Percentiles rank a stretch among this genome's conserved stretches.
Conservation (phyloP, 2,888 invertebrate genomes). For the Pemphredon lugubris region DNA sequence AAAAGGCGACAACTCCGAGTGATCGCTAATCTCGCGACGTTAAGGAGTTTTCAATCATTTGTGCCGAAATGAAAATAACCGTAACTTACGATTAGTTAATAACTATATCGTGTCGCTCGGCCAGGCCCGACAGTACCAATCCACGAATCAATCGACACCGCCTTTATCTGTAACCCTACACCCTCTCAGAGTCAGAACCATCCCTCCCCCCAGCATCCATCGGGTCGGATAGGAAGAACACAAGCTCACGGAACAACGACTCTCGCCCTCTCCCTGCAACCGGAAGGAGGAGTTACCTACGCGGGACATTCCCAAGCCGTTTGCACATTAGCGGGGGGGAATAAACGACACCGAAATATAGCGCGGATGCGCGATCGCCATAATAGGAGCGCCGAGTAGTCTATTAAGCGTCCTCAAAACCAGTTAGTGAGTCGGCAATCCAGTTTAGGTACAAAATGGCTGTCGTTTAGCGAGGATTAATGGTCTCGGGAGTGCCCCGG, state of each 20-base stretch:
- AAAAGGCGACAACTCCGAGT: too few species aligned
- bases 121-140: too few species aligned
- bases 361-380: constrained; percentile 71
- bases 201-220: constrained; percentile 2
- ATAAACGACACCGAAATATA: constrained; percentile 75
- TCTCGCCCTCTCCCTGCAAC: neutral
- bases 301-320: constrained; percentile 46
- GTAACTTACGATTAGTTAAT: too few species aligned
- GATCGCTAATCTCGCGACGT: too few species aligned
- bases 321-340: constrained; percentile 66
- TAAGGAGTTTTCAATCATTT: too few species aligned
- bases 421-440: constrained; percentile 81
- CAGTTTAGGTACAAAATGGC: constrained; percentile 82
- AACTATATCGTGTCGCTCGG: too few species aligned
- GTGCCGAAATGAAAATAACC: too few species aligned
- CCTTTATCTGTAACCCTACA: too few species aligned
- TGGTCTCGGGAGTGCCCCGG: constrained; percentile 78
- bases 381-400: constrained; percentile 78
- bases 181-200: too few species aligned
- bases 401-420: constrained; percentile 80
- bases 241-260: neutral
- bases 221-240: neutral
- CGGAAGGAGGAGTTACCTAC: constrained; percentile 36
- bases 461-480: constrained; percentile 81
- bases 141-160: too few species aligned